Evolutionary conservation across 2,797 vertebrate species (phyloP), one percentile per base, ranked within the genome.

Genomic region (Margarornis squamiger): DNA sequence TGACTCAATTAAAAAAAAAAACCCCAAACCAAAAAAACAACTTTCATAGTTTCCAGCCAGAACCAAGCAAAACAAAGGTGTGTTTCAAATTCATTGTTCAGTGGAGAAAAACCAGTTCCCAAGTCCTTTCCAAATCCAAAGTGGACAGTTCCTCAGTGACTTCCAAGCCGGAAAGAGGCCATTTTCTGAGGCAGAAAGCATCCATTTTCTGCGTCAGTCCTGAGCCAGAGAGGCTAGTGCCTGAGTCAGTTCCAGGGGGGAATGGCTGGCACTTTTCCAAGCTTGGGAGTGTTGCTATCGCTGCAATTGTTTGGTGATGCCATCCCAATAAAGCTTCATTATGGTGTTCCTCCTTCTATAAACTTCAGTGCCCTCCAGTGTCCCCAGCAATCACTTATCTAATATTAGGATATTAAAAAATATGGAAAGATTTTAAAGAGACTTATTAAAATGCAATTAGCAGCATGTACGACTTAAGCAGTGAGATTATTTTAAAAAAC

Each of bases 361-460:
- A 98, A 98, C 97, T 97, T 96, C 96, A 95, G 94, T 98, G 97
- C 97, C 98, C 98, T 98, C 98, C 97, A 98, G 97, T 98, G 98
- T 98, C 97, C 98, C 97, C 96, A 96, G 98, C 97, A 98, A 98
- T 98, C 98, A 97, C 97, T 98, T 97, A 97, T 97, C 98, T 98
- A 98, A 98, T 98, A 98, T 98, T 98, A 98, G 97, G 97, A 98
- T 98, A 98, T 98, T 98, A 98, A 98, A 98, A 98, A 98, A 98
- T 98, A 97, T 97, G 97, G 98, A 98, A 98, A 98, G 97, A 98
- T 98, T 98, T 98, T 98, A 98, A 96, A 98, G 98, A 98, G 97
- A 97, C 97, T 98, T 98, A 98, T 98, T 98, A 98, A 98, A 98
- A 97, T 97, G 97, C 97, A 98, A 98, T 98, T 98, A 98, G 97